Conservation (phyloP, 2,888 invertebrate species). For the Eupithecia exiguata region DNA sequence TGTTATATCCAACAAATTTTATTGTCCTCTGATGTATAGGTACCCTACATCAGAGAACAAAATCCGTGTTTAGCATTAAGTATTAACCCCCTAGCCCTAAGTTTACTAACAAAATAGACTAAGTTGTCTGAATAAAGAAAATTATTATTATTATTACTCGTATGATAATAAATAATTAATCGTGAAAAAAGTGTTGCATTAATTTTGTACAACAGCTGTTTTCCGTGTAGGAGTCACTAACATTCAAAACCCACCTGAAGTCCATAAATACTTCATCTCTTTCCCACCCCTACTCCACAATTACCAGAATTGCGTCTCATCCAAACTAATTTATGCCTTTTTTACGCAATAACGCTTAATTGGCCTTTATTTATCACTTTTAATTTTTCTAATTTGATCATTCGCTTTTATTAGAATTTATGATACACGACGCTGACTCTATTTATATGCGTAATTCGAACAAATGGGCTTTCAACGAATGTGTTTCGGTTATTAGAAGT, state of each 20-base stretch:
- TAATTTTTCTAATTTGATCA: conserved; percentile 84
- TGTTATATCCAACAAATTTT: no score
- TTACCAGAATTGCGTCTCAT: conserved; percentile 55
- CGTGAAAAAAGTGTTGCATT: no score
- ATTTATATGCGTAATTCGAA: conserved; percentile 75
- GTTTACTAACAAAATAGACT: no score
- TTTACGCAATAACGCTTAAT: conserved; percentile 84
- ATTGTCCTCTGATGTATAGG: no score
- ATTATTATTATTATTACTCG: no score
- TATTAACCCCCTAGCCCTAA: no score
- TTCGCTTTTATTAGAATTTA: conserved; percentile 77
- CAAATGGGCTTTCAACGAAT: conserved; percentile 69
- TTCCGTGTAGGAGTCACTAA: no score
- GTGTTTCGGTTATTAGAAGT: conserved; percentile 55
- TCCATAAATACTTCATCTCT: not conserved
- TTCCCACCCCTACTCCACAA: conserved; percentile 60
- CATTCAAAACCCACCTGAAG: not conserved
- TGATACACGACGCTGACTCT: conserved; percentile 69
- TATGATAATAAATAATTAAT: no score
- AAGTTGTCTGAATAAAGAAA: no score
- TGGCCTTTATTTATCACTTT: conserved; percentile 82
- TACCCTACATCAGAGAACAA: no score
- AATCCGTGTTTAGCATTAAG: no score
- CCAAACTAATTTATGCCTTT: conserved; percentile 81
- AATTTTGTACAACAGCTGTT: no score